Evolutionary conservation across 1,140 invertebrate species (phyloP).

Genomic region (Bombus ignitus): DNA sequence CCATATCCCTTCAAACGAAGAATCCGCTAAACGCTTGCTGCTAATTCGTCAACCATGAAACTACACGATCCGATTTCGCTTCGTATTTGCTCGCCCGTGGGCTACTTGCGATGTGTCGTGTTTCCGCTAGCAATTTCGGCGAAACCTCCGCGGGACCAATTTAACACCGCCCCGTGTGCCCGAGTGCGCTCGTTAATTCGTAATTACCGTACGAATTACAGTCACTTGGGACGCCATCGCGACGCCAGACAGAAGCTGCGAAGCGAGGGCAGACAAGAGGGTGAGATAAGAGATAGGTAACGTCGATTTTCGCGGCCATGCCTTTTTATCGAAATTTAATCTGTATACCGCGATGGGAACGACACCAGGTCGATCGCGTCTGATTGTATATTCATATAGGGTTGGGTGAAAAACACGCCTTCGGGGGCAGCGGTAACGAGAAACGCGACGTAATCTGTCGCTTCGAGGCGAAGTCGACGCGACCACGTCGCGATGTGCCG

Average conservation of each 20-base stretch:
- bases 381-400: slow-evolving; percentile 19
- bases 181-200: slow-evolving; percentile 36
- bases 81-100: background rate
- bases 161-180: slow-evolving; percentile 5
- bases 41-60: slow-evolving; percentile 16
- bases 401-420: background rate
- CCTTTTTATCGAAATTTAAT: slow-evolving; percentile 21
- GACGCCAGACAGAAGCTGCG: background rate
- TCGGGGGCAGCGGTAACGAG: background rate
- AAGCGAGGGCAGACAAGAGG: background rate
- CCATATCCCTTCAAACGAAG: background rate
- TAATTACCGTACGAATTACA: slow-evolving; percentile 45
- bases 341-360: background rate
- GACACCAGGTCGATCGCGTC: background rate
- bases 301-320: background rate
- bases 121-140: background rate
- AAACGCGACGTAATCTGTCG: slow-evolving; percentile 18
- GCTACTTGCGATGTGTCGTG: slow-evolving; percentile 11
- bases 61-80: slow-evolving; percentile 7
- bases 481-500: background rate
- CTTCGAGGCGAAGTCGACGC: slow-evolving; percentile 3
- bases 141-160: slow-evolving; percentile 32
- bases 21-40: background rate
- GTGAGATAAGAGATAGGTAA: background rate
- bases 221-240: background rate